These are phyloP conservation scores for Trididemnum clinides DNA, from an alignment of 23 tunicate species.

Conservation along the genomic window DNA sequence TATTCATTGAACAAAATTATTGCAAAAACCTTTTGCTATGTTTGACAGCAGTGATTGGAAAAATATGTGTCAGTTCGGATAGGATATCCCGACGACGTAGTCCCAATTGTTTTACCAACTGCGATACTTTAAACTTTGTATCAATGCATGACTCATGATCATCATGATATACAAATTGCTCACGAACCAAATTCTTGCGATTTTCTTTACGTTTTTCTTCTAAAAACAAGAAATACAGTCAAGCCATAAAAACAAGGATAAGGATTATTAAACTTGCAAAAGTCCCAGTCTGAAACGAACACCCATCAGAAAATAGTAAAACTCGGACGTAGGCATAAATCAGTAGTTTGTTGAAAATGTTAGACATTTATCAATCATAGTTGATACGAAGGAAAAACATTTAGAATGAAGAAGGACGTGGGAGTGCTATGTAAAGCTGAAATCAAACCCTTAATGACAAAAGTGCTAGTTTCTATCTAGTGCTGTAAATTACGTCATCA, in stretches of 20 bases:
- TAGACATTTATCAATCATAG: no score
- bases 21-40: neutral
- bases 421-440: no score
- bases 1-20: neutral
- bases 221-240: neutral
- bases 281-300: no score
- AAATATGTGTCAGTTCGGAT: conserved; percentile 68
- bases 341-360: no score
- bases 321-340: no score
- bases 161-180: neutral
- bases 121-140: conserved; percentile 11
- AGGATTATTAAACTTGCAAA: neutral
- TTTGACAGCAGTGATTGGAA: conserved; percentile 41
- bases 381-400: no score
- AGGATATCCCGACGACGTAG: conserved; percentile 50
- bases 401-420: no score
- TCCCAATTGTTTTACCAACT: conserved; percentile 35
- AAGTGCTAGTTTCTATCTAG: no score
- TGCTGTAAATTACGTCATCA: no score
- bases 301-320: no score
- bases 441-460: no score
- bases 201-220: neutral
- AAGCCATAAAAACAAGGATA: no score
- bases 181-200: neutral
- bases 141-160: neutral